A percentile compares a stretch with the other conserved stretches of the same genome.
Evolutionary conservation across 2,113 vertebrate species (phyloP).

Genomic region (Conger conger): DNA sequence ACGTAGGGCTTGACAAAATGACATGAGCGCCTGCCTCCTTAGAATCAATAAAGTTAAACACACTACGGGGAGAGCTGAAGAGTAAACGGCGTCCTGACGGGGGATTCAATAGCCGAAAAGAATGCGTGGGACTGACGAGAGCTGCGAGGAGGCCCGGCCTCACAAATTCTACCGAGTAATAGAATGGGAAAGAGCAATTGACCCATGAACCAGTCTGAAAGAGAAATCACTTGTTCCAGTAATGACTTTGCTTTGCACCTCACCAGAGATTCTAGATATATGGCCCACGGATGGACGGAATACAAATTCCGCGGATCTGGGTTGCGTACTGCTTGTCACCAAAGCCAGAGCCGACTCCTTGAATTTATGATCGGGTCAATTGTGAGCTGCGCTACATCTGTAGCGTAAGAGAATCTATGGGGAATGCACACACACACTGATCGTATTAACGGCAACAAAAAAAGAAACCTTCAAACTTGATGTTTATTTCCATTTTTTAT

Average conservation of each 20-base stretch:
- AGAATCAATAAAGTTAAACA: constrained; percentile 69
- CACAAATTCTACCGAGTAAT: constrained; percentile 62
- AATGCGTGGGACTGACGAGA: constrained; percentile 66
- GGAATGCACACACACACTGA: not conserved
- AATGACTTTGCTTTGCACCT: constrained; percentile 58
- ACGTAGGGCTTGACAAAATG: constrained; percentile 51
- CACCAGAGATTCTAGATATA: constrained; percentile 47
- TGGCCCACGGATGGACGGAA: constrained; percentile 29
- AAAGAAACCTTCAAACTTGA: not conserved
- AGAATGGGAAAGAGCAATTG: constrained; percentile 64
- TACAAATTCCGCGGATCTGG: not conserved
- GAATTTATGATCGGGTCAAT: not conserved
- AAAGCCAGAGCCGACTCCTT: not conserved
- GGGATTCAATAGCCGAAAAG: constrained; percentile 54
- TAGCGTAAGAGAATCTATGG: not conserved
- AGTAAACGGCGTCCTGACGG: constrained; percentile 56
- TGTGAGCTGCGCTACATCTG: not conserved
- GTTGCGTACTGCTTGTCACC: not conserved
- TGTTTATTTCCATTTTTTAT: not conserved
- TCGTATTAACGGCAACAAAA: not conserved
- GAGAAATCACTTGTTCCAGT: constrained; percentile 63
- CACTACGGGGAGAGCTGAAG: constrained; percentile 62
- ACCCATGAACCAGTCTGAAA: constrained; percentile 68
- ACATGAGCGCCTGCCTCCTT: constrained; percentile 62
- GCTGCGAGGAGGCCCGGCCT: constrained; percentile 54